Evolutionary conservation across 2,113 vertebrate genomes (phyloP).

Genomic region (Mixornis gularis): DNA sequence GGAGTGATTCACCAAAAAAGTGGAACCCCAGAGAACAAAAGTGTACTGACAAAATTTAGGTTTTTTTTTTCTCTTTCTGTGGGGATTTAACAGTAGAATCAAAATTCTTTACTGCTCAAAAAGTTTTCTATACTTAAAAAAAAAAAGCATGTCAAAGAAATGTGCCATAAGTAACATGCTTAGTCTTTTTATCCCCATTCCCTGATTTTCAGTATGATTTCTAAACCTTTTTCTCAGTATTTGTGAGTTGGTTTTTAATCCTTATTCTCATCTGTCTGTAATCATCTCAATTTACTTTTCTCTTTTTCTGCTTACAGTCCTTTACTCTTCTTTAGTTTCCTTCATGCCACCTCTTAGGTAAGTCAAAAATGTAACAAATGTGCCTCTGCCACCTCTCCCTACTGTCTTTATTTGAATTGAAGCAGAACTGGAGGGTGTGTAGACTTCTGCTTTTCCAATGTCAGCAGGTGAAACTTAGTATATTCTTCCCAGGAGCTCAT

Average conservation of each 20-base stretch:
- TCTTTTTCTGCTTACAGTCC: not conserved
- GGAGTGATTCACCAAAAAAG: not conserved
- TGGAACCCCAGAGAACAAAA: not conserved
- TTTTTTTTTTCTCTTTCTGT: not conserved
- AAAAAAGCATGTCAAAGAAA: not conserved
- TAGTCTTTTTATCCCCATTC: not conserved
- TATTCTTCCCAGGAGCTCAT: not conserved
- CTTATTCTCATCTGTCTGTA: not conserved
- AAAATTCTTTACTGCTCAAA: not conserved
- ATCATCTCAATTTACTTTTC: not conserved
- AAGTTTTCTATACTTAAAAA: not conserved
- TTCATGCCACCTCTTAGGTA: not conserved
- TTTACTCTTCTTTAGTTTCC: not conserved
- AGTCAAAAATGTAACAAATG: not conserved
- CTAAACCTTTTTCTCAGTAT: not conserved
- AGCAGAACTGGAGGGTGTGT: not conserved
- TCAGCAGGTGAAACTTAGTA: not conserved
- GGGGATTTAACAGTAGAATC: not conserved
- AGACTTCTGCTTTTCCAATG: not conserved
- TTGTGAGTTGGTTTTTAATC: not conserved
- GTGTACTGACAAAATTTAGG: not conserved
- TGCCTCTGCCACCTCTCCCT: not conserved
- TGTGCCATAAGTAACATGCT: not conserved
- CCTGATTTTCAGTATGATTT: not conserved
- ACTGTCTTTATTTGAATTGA: not conserved